Evolutionary conservation across 2,888 invertebrate species (phyloP), one percentile per base, ranked within the genome.

Genomic region (Tenthredo distinguenda): DNA sequence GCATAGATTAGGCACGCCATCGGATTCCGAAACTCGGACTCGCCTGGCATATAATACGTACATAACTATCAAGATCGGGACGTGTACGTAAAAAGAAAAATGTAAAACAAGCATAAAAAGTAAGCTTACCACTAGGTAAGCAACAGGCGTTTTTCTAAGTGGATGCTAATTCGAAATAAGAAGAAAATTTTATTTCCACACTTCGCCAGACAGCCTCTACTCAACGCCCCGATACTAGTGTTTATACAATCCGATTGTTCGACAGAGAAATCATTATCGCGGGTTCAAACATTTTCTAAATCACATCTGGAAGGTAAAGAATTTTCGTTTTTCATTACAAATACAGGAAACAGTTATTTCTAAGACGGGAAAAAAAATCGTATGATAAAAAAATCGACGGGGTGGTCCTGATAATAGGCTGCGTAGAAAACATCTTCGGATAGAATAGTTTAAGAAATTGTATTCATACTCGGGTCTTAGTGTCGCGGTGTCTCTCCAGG

Each of bases 401-500:
- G 77, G 77, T 77, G 77, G 50, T 77, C 77, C 34, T 37, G 77
- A 77, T 77, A 77, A 77, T 77, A 31, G 50, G 21, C 21, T 74
- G 68, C 43, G 31, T 77, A 77, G 77, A 47, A 43, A 47, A 40
- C 10, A 47, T 77, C 15, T 15, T 55, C 50, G n/a, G 12, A 77
- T 77, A 55, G 47, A 77, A 77, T 77, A 50, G 77, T 77, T 55
- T 34, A 34, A 77, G 50, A 77, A 77, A 77, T 77, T 77, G 31
- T 77, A n/a, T 50, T 77, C 77, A 77, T 77, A 77, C 77, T 34
- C 47, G 71, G 5, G 71, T n/a, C 40, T 74, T 26, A 34, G 40
- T 31, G 40, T 37, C 81, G 40, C 26, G 40, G 62, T 15, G 40
- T 58, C n/a, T 18, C 26, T 10, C 9, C n/a, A n/a, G 34, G 65